A percentile compares a stretch with the other conserved stretches of the same genome.
Evolutionary conservation across 2,113 vertebrate genomes (phyloP).

Genomic region (Aleadryas rufinucha): DNA sequence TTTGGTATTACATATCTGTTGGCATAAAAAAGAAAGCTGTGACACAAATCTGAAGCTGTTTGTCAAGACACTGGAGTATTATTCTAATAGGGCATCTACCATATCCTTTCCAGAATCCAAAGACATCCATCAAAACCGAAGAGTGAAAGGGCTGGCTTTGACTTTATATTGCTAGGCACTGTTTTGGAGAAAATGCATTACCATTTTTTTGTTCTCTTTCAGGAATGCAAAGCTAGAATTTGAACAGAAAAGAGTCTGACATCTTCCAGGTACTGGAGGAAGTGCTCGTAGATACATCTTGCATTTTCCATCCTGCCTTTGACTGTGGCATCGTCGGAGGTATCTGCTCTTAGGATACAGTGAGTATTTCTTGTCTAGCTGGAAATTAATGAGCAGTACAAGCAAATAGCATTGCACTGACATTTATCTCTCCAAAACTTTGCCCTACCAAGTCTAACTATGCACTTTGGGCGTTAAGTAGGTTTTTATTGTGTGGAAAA

Average conservation of each 20-base stretch:
- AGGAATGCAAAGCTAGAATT: not conserved
- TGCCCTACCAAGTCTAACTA: not conserved
- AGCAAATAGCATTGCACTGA: not conserved
- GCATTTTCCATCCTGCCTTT: not conserved
- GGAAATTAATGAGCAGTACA: not conserved
- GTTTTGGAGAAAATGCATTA: not conserved
- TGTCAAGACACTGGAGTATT: conserved; percentile 1
- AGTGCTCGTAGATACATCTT: not conserved
- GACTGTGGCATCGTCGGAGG: not conserved
- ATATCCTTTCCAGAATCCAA: not conserved
- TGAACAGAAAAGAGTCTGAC: not conserved
- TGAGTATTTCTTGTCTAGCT: not conserved
- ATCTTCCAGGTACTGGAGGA: not conserved
- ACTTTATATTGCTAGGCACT: not conserved
- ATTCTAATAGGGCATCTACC: conserved; percentile 2
- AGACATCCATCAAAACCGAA: not conserved
- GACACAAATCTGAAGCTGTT: not conserved
- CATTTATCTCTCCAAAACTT: not conserved
- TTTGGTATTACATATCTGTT: not conserved
- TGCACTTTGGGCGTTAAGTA: not conserved
- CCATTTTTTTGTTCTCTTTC: not conserved
- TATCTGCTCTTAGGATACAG: not conserved
- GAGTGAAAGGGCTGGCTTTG: not conserved
- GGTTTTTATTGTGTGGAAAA: not conserved
- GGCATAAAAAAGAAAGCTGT: not conserved